phyloP scores from a whole-genome alignment of 1,140 invertebrate genomes.

The Pseudomyrmex flavicornis region DNA sequence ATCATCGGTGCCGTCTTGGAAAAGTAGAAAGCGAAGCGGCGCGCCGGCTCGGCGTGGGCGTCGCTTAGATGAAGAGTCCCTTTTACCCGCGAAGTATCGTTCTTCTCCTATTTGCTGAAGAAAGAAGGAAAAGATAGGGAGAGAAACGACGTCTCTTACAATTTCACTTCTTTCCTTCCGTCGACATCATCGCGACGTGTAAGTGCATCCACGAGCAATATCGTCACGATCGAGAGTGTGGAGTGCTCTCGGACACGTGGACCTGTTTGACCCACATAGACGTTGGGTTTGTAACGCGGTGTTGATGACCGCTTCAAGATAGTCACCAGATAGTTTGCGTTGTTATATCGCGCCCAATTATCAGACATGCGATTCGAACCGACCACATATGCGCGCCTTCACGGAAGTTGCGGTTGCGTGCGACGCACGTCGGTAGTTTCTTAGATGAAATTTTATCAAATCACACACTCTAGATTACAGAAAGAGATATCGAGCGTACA shows the following conservation, averaged over 20 bases:
- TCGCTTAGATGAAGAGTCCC: conserved; percentile 61
- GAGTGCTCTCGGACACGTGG: conserved; percentile 25
- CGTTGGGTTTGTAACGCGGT: conserved; percentile 7
- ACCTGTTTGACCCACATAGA: conserved; percentile 42
- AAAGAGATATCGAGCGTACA: too few relatives aligned
- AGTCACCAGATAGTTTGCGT: not conserved
- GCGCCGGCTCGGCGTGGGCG: conserved; percentile 66
- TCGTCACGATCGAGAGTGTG: conserved; percentile 1
- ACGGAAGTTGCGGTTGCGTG: not conserved
- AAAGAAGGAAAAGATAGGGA: conserved; percentile 29
- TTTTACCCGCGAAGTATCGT: conserved; percentile 74
- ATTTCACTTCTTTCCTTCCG: conserved; percentile 47
- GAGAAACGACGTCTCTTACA: conserved; percentile 59
- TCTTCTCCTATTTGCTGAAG: conserved; percentile 54
- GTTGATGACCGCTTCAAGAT: conserved; percentile 33
- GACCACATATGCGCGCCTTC: conserved; percentile 1
- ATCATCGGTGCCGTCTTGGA: conserved; percentile 59
- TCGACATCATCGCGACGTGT: conserved; percentile 1
- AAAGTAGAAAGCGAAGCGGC: conserved; percentile 73
- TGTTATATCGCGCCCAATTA: conserved; percentile 16
- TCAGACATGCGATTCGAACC: not conserved
- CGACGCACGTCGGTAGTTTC: not conserved
- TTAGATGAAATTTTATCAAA: not conserved
- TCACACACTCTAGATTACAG: too few relatives aligned
- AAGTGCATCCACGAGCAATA: not conserved